Base-by-base conservation (phyloP, 1,140 invertebrate genomes). In the Lepeophtheirus salmonis region DNA sequence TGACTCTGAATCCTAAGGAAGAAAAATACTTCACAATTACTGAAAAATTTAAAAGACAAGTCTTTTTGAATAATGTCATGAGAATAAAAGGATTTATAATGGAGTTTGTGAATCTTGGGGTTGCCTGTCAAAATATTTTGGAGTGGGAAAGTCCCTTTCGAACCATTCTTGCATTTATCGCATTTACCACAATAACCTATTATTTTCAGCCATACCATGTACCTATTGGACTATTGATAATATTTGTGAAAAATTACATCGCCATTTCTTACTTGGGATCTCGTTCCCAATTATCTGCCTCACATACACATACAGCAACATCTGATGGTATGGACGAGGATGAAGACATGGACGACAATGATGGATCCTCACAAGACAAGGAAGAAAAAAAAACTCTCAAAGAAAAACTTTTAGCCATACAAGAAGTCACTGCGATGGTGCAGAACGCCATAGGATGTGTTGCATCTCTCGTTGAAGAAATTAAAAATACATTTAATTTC, bases 351-450 rank as follows among this genome's bases (percentile, higher is more conserved):
- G 81, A 84, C 65, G 82, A 83, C 68, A 80, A 83, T 64, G 82
- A 81, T 69, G 56, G 24, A 6, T n/a, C 13, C 13, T 10, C 13
- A 53, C 12, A 25, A 18, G 63, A 64, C 18, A 67, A 89, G 82
- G 90, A 95, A 71, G 90, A 95, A 68, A 96, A 95, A 69, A 94
- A 94, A 73, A 87, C 84, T 67, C 76, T 96, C 63, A 91, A 92
- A 70, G 90, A 95, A 72, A 79, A 86, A 60, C 70, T 96, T 3
- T 89, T 92, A 72, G 84, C 89, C 1, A 89, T 95, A 63, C 91
- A 96, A 72, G 91, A 97, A 73, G 89, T 95, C 20, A 90, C 87
- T 21, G 81, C 89, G 73, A 84, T 83, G 26, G 88, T 97, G 1
- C 91, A 97, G 72, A 91, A 91, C 67, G 82, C 84, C 1, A 86